Base-by-base conservation (phyloP, 2,888 invertebrate genomes). In the Coleophora deauratella region DNA sequence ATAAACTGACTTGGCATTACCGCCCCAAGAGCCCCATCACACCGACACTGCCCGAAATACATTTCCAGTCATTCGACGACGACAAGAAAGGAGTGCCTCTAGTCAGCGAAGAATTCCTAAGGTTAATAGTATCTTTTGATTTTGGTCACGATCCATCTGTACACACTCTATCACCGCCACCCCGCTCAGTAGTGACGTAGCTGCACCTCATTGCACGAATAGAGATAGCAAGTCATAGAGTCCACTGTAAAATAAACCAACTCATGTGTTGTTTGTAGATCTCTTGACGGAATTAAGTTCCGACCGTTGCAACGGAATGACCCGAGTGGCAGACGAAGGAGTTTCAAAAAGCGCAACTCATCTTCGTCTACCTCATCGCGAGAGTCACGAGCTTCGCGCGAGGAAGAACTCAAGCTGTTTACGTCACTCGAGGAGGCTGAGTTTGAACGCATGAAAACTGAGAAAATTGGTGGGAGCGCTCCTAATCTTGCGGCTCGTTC, bases 381-480 rank as follows among this genome's bases (percentile, higher is more conserved):
- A 56, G 89, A 89, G 11, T 89, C 89, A 42, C 86, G 88, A 45
- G 86, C 88, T 45, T 89, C 89, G 27, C 88, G 89, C 42, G 89
- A 90, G 54, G 89, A 90, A 61, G 90, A 90, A 66, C 67, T 90
- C 31, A 87, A 87, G 72, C 86, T 88, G 77, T 89, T 90, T 56
- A 89, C 90, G 49, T 89, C 90, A 40, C 79, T 90, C 54, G 90
- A 90, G 64, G 89, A 89, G 65, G 88, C 88, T 48, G 90, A 90
- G 62, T 78, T 87, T 49, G 74, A 79, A 52, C 72, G 72, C 57
- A 73, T 67, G 72, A 70, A 56, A 55, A 66, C 54, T 52, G 62
- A 59, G 37, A 62, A 62, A 43, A 49, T 55, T 50, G 47, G 59
- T 54, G 77, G 78, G 55, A 84, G 84, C 62, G 75, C 81, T 51